Evolutionary conservation across 2,888 invertebrate genomes (phyloP).

Genomic region (Opisthograptis luteolata): DNA sequence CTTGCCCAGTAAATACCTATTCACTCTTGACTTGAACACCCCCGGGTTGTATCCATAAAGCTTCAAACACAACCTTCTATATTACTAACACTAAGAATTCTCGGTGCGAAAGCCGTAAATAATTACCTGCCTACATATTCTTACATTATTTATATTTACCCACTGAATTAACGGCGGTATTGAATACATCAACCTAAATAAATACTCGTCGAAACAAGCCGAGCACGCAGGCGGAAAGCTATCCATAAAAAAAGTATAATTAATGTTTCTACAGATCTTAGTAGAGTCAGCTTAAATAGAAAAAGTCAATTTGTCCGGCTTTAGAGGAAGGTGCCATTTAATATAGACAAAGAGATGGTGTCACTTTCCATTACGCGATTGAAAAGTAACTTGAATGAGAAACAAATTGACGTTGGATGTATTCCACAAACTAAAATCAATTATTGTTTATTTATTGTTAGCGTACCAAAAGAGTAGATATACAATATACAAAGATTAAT

Average conservation of each 20-base stretch:
- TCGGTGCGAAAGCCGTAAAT: not conserved
- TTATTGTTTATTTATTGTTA: too few species aligned
- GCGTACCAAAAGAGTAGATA: too few species aligned
- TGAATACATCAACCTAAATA: conserved; percentile 8
- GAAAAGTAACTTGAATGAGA: not conserved
- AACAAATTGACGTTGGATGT: too few species aligned
- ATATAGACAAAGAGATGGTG: conserved; percentile 39
- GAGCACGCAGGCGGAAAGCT: conserved; percentile 7
- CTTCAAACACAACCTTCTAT: too few species aligned
- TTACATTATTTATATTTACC: not conserved
- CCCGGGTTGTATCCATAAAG: too few species aligned
- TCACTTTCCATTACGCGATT: not conserved
- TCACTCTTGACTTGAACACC: too few species aligned
- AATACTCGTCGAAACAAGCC: conserved; percentile 8
- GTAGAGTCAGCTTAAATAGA: conserved; percentile 39
- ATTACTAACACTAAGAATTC: not conserved
- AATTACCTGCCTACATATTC: not conserved
- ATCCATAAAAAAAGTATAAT: conserved; percentile 37
- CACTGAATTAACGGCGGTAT: too few species aligned
- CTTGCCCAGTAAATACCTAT: too few species aligned
- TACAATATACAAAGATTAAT: too few species aligned
- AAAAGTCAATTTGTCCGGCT: conserved; percentile 68
- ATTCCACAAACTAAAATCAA: too few species aligned
- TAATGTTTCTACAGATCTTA: conserved; percentile 33
- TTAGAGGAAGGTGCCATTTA: conserved; percentile 62